These are phyloP conservation scores for Forbesichthys agassizii DNA, from an alignment of 2,113 vertebrate genomes.

Conservation along the genomic window DNA sequence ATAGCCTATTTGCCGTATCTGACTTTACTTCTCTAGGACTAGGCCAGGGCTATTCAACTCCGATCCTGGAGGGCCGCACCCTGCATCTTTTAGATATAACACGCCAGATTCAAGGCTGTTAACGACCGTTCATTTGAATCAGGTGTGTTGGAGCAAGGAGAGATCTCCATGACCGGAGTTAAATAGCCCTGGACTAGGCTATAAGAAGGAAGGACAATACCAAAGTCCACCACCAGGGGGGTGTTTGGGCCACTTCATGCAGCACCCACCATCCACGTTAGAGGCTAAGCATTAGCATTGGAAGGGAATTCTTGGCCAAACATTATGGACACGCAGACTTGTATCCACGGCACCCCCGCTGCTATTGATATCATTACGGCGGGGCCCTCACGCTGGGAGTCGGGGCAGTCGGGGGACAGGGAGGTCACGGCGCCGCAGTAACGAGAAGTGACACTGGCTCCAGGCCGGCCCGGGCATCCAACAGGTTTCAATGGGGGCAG, in stretches of 20 bases:
- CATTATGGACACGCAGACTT: conserved; percentile 78
- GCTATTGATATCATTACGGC: conserved; percentile 83
- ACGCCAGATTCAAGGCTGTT: too few relatives aligned
- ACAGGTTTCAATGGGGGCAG: conserved; percentile 79
- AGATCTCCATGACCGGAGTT: too few relatives aligned
- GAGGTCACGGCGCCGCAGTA: conserved; percentile 73
- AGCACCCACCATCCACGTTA: conserved; percentile 51
- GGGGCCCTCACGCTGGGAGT: conserved; percentile 74
- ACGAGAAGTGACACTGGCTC: conserved; percentile 84
- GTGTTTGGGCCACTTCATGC: conserved; percentile 47
- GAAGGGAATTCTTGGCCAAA: conserved; percentile 80
- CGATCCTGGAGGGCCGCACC: too few relatives aligned
- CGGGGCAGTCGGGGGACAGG: conserved; percentile 60
- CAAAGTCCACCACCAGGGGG: conserved; percentile 45
- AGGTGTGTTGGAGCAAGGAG: too few relatives aligned
- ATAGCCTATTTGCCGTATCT: too few relatives aligned
- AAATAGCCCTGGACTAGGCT: neutral
- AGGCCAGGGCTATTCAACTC: too few relatives aligned
- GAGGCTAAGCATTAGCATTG: conserved; percentile 46
- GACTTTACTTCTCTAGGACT: too few relatives aligned
- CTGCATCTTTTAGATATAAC: too few relatives aligned
- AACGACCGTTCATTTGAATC: too few relatives aligned
- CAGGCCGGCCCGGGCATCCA: conserved; percentile 79
- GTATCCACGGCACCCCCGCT: conserved; percentile 86
- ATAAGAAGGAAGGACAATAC: neutral